Evolutionary conservation across 2,797 vertebrate species (phyloP), one percentile per base, ranked within the genome.

Genomic region (Oryzias dopingdopingensis): DNA sequence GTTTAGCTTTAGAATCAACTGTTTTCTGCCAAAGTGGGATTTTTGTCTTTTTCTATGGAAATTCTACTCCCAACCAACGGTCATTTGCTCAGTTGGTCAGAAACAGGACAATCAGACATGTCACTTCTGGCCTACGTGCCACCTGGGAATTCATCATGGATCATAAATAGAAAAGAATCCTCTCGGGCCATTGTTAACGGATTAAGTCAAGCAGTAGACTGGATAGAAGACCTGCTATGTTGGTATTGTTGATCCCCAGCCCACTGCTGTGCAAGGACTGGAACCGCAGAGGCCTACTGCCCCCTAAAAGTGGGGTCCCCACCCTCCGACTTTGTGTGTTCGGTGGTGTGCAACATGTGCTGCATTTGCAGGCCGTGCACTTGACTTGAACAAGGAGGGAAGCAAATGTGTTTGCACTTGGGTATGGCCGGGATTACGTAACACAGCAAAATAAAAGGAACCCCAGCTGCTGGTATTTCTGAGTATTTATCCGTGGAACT

Each of bases 201-300:
- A 82, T 89, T 88, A 88, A 84, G 77, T 67, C 70, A 81, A 74
- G 89, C 89, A 88, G 85, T 74, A 81, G 87, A 87, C 83, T 84
- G 84, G 83, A 89, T 82, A 83, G 76, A 64, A 64, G 80, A 73
- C 76, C 81, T 79, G 69, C 76, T 78, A 62, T 90, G 86, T 88
- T 87, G 81, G 67, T 52, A 62, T 74, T 83, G 84, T 86, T 86
- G 82, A 88, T 84, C 82, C 80, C 65, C 43, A 76, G 74, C 79
- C 80, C 79, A 82, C 83, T 77, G 74, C 82, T 84, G 78, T 67
- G 80, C 75, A 73, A 80, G 71, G 52, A 65, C 69, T 79, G 62
- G 68, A 69, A 50, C 80, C 62, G 70, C 65, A 62, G 81, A 82
- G 76, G 86, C 79, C 76, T 71, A 63, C 67, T 51, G 63, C 57